Evolutionary conservation across 2,888 invertebrate species (phyloP).

Genomic region (Oxystoma pomonae): DNA sequence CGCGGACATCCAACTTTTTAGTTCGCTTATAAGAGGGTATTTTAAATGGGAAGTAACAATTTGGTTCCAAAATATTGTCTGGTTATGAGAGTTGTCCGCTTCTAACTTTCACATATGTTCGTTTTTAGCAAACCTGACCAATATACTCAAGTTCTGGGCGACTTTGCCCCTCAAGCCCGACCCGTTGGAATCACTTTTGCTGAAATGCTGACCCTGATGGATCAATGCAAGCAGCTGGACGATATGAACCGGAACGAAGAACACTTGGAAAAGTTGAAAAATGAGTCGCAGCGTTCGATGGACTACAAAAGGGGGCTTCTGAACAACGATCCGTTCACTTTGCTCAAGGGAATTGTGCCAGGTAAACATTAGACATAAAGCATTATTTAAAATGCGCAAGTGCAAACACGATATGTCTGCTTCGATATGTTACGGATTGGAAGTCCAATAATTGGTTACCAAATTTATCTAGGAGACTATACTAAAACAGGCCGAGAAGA

Average conservation of each 20-base stretch:
- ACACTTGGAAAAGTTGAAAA: constrained; percentile 38
- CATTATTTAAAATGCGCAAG: no score
- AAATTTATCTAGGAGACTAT: no score
- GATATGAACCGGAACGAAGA: constrained; percentile 34
- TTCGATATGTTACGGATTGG: no score
- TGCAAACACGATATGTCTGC: no score
- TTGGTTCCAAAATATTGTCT: no score
- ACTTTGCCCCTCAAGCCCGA: constrained; percentile 58
- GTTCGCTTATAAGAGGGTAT: no score
- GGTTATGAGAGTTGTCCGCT: no score
- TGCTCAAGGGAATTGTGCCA: constrained; percentile 78
- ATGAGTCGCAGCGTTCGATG: constrained; percentile 15
- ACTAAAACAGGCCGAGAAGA: no score
- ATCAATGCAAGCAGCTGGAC: constrained; percentile 71
- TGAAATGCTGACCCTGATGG: constrained; percentile 76
- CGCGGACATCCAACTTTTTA: no score
- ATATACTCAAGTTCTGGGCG: constrained; percentile 59
- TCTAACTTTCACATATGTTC: constrained; percentile 10
- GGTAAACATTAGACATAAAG: no score
- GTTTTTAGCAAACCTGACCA: constrained; percentile 66
- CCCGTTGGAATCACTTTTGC: constrained; percentile 64
- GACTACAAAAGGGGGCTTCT: constrained; percentile 46
- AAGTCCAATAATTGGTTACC: no score
- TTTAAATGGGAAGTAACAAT: no score
- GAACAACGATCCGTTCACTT: constrained; percentile 63